Percentiles rank a stretch among this genome's conserved stretches.
Evolutionary conservation across 2,113 vertebrate species (phyloP).

Genomic region (Bubo blakistoni): DNA sequence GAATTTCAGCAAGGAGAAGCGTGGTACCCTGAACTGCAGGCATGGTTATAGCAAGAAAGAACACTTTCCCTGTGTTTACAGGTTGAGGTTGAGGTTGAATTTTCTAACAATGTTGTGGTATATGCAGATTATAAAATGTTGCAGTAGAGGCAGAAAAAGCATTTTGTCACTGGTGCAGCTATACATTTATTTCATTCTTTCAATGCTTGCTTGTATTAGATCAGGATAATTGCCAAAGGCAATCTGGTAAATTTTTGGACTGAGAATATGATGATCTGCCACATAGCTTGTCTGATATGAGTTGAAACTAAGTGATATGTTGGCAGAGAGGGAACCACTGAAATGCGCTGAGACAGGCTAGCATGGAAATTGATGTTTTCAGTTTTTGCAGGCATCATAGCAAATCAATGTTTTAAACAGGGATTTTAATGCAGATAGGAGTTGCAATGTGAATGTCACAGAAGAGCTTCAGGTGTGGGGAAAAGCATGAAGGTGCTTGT

Average conservation of each 20-base stretch:
- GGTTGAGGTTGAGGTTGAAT: background rate
- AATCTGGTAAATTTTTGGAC: background rate
- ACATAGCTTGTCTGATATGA: fast-evolving
- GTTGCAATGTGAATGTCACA: background rate
- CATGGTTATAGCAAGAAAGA: background rate
- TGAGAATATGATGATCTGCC: background rate
- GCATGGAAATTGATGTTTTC: background rate
- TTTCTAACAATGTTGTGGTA: background rate
- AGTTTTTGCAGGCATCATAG: background rate
- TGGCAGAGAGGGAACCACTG: background rate
- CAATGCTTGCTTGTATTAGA: background rate
- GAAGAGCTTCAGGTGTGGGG: background rate
- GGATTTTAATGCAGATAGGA: background rate
- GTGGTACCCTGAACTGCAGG: background rate
- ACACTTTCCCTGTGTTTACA: background rate
- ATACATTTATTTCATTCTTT: background rate
- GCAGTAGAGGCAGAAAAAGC: background rate
- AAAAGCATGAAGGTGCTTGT: background rate
- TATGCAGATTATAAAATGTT: background rate
- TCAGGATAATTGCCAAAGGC: background rate
- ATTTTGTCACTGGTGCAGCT: background rate
- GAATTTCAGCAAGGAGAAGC: background rate
- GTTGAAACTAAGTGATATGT: background rate
- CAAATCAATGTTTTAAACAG: background rate
- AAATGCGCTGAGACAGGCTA: background rate